Evolutionary conservation across 2,797 vertebrate genomes (phyloP), one percentile per base, ranked within the genome.

Genomic region (Acanthiza pusilla): DNA sequence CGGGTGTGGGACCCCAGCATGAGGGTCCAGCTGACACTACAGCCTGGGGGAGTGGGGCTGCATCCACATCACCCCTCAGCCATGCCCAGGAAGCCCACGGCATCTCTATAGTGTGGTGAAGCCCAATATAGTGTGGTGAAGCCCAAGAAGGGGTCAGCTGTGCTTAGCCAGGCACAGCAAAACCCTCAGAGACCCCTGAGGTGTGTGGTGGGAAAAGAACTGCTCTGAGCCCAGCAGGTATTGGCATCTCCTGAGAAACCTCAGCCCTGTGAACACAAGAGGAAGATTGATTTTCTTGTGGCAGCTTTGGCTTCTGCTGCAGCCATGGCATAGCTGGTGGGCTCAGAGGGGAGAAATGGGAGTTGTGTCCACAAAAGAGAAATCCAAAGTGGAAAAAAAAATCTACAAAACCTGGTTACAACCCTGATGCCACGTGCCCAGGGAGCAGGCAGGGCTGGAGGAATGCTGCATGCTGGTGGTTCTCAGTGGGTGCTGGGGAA

Each of bases 361-460:
- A 43, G 66, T 51, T 74, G 36, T 74, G 54, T 63, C 42, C 40
- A n/a, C 25, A 13, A 51, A 70, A 78, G 70, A 84, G 43, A 63
- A 74, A 74, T 19, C 30, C 40, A 54, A 51, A 66, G 40, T 21
- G 36, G 36, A 13, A 51, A 50, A 66, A 57, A 53, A 34, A 22
- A 20, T 38, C 30, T 50, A 4, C 17, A 61, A 76, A 70, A 53
- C 20, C 16, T 22, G 48, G 43, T 76, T 34, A 47, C 30, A 79
- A 47, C 50, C 34, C 29, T 0, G 0, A 14, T 53, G 36, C 30
- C n/a, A 53, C 4, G 0, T 25, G 63, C 38, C 32, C 4, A 1
- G 51, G 60, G 54, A 72, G 73, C 55, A 47, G 82, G 29, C 8
- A 5, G 25, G 30, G 50, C 45, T 62, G 53, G 27, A 61, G 47